Percentiles rank a stretch among this genome's conserved stretches.
Evolutionary conservation across 30 jellyfish, hydroid and myxozoan species (phyloP).

Genomic region (Mastigias papua): DNA sequence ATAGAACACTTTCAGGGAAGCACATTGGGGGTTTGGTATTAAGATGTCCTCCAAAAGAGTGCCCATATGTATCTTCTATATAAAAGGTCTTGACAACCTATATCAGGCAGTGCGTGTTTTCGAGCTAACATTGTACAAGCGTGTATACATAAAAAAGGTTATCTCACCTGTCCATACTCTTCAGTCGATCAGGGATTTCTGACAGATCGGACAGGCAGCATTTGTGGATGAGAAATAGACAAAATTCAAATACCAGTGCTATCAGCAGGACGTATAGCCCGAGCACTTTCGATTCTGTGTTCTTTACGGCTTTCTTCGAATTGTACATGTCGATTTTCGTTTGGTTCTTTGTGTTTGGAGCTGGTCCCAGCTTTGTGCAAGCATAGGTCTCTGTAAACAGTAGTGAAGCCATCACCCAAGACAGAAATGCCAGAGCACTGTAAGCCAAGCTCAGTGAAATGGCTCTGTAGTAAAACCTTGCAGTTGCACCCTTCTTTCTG

Average conservation of each 20-base stretch:
- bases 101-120: no score
- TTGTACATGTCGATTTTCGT: conserved; percentile 1
- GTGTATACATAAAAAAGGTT: no score
- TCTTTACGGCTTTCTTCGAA: background rate
- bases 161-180: conserved; percentile 1
- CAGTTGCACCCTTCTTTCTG: conserved; percentile 10
- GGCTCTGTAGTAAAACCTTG: background rate
- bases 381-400: conserved; percentile 32
- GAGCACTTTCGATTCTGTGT: background rate
- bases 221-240: background rate
- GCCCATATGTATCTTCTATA: no score
- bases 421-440: conserved; percentile 1
- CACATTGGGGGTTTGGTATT: no score
- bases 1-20: no score
- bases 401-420: conserved; percentile 24
- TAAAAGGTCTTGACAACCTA: no score
- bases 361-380: conserved; percentile 49
- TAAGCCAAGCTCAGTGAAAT: conserved; percentile 13
- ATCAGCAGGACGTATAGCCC: background rate
- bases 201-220: conserved; percentile 22
- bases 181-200: background rate
- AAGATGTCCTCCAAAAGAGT: no score
- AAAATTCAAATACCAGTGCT: background rate
- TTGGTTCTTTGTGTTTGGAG: background rate
- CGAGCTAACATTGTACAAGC: no score